A percentile compares a stretch with the other conserved stretches of the same genome.
These are phyloP conservation scores for Pseudois nayaur DNA, from an alignment of 2,113 vertebrate genomes.

Conservation along the genomic window DNA sequence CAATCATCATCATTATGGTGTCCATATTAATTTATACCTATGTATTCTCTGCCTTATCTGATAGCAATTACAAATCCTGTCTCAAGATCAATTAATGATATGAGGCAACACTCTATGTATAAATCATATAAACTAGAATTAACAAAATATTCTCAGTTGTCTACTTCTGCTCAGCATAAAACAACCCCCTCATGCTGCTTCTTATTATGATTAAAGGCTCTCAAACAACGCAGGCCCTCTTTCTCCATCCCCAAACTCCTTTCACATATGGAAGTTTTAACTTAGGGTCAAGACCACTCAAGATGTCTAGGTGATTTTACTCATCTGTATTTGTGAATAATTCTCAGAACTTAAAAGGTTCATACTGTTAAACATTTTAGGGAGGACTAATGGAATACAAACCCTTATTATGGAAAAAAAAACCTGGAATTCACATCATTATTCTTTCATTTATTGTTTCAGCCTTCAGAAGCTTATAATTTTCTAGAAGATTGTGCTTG, in stretches of 20 bases:
- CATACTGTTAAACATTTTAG: slow-evolving; percentile 32
- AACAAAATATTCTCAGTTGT: not conserved
- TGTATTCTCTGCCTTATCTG: not conserved
- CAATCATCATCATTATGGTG: not conserved
- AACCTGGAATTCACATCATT: not conserved
- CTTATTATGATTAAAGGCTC: slow-evolving; percentile 40
- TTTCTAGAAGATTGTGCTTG: not conserved
- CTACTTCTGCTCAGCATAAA: slow-evolving; percentile 7
- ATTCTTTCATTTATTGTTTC: not conserved
- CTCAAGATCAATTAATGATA: not conserved
- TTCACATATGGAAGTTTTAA: slow-evolving; percentile 61
- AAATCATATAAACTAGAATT: not conserved
- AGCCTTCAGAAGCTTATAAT: not conserved
- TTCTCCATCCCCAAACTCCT: not conserved
- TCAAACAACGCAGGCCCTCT: not conserved
- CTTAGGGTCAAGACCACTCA: slow-evolving; percentile 36
- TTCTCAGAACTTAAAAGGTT: not conserved
- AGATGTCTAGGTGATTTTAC: slow-evolving; percentile 48
- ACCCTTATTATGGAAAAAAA: not conserved
- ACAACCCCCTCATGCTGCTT: slow-evolving; percentile 1
- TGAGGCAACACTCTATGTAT: not conserved
- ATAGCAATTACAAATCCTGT: not conserved
- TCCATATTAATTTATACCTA: not conserved
- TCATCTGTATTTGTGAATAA: slow-evolving; percentile 61
- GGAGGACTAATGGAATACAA: not conserved